A percentile compares a stretch with the other conserved stretches of the same genome.
Evolutionary conservation across 92 coral and sea anemone genomes (phyloP).

Genomic region (Porites rus): DNA sequence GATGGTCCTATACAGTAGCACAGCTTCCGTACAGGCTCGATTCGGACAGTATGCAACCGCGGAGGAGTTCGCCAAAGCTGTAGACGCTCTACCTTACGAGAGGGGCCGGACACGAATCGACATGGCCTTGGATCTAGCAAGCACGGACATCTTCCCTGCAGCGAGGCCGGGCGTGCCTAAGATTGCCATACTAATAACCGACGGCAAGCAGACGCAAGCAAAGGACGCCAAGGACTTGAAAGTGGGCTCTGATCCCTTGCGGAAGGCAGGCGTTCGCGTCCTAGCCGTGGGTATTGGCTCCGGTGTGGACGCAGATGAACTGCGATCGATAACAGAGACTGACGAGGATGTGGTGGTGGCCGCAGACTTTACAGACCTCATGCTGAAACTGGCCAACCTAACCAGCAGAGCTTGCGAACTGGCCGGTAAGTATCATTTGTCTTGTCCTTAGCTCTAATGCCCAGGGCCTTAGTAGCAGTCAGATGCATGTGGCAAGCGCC

Average conservation of each 20-base stretch:
- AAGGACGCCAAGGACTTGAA: not conserved
- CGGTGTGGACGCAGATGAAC: slow-evolving; percentile 38
- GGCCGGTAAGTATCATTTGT: slow-evolving; percentile 5
- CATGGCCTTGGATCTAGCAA: slow-evolving; percentile 29
- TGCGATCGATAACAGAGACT: slow-evolving; percentile 29
- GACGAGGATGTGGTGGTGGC: slow-evolving; percentile 3
- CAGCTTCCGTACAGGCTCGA: slow-evolving; percentile 33
- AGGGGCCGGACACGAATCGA: slow-evolving; percentile 37
- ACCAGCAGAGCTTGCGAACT: slow-evolving; percentile 10
- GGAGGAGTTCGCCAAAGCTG: slow-evolving; percentile 21
- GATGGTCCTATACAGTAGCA: slow-evolving; percentile 41
- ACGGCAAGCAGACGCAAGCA: slow-evolving; percentile 35
- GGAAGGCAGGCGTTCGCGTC: slow-evolving; percentile 39
- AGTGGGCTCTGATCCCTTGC: not conserved
- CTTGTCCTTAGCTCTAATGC: too few relatives aligned
- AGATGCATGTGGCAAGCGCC: too few relatives aligned
- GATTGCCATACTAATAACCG: slow-evolving; percentile 39
- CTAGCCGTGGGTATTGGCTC: slow-evolving; percentile 48
- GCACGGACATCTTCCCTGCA: slow-evolving; percentile 20
- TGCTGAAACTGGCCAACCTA: not conserved
- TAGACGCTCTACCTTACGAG: slow-evolving; percentile 34
- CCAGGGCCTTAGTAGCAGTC: too few relatives aligned
- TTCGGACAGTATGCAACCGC: slow-evolving; percentile 7
- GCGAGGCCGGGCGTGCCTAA: slow-evolving; percentile 42
- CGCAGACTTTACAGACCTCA: not conserved